Evolutionary conservation across 2,888 invertebrate genomes (phyloP), one percentile per base, ranked within the genome.

Genomic region (Tanytarsus gracilentus): DNA sequence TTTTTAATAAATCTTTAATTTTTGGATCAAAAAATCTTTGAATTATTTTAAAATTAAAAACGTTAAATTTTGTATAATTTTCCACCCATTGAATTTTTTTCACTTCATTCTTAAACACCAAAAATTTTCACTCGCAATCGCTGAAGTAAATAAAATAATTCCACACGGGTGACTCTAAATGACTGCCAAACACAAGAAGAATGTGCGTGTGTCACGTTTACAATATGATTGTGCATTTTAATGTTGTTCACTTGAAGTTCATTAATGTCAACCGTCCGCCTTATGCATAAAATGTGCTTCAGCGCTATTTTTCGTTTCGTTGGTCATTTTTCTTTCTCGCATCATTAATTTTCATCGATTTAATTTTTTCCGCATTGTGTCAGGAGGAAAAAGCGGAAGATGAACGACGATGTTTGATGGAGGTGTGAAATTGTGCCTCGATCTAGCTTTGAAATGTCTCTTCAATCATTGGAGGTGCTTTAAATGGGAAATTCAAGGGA

Each of bases 81-180:
- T n/a, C n/a, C n/a, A n/a, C n/a, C n/a, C n/a, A n/a, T n/a, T n/a
- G n/a, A n/a, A n/a, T n/a, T n/a, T n/a, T n/a, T n/a, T n/a, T n/a
- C n/a, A n/a, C n/a, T n/a, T n/a, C n/a, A n/a, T n/a, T n/a, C n/a
- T n/a, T n/a, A n/a, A n/a, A n/a, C n/a, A n/a, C n/a, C n/a, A n/a
- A n/a, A n/a, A n/a, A n/a, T n/a, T n/a, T n/a, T n/a, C n/a, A n/a
- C n/a, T 30, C 50, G 60, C n/a, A 60, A 60, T 50, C 9, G 36
- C 49, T 16, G 23, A 18, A 60, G 60, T 60, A 60, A 60, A 60
- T 60, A 60, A 60, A 58, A 58, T 58, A 48, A 49, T 60, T 60
- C 50, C 26, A 50, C 36, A 26, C 50, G 60, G 48, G 8, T 60
- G 60, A 49, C 27, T 58, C 16, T 29, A 18, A 58, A 27, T 27